These are phyloP conservation scores for Harpagifer antarcticus DNA, from an alignment of 2,797 vertebrate species.

Conservation along the genomic window DNA sequence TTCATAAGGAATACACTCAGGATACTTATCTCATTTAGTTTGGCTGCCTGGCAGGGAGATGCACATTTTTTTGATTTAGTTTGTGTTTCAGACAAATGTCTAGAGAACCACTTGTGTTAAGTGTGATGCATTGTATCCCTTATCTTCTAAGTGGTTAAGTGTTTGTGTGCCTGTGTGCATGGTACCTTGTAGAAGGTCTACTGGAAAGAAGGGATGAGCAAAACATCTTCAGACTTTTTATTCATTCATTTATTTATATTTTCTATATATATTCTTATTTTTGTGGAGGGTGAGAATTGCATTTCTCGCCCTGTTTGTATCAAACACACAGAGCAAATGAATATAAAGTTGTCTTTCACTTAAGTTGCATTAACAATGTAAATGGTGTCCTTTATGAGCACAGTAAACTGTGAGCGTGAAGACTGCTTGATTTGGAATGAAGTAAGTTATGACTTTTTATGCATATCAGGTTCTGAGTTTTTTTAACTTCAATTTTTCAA, in stretches of 20 bases:
- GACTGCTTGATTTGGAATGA: background rate
- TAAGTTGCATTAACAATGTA: too few relatives aligned
- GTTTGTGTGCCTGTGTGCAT: background rate
- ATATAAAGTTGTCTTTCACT: too few relatives aligned
- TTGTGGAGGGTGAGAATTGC: too few relatives aligned
- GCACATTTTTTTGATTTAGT: background rate
- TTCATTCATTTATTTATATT: too few relatives aligned
- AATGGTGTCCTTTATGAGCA: background rate
- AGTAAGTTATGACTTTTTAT: background rate
- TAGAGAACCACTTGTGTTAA: constrained; percentile 3
- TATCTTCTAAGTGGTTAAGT: background rate
- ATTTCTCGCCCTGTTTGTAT: too few relatives aligned
- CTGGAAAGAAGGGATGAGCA: background rate
- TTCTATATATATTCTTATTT: too few relatives aligned
- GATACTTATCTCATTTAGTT: constrained; percentile 22
- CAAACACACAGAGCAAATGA: too few relatives aligned
- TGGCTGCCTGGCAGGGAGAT: constrained; percentile 6
- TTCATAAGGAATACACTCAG: constrained; percentile 23
- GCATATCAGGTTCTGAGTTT: background rate
- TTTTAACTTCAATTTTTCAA: background rate
- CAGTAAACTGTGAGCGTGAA: background rate
- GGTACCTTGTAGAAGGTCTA: background rate
- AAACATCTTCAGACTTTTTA: too few relatives aligned
- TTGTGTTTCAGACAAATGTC: constrained; percentile 9
- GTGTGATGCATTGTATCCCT: background rate